Evolutionary conservation across 2,888 invertebrate species (phyloP).

Genomic region (Cheilosia urbana): DNA sequence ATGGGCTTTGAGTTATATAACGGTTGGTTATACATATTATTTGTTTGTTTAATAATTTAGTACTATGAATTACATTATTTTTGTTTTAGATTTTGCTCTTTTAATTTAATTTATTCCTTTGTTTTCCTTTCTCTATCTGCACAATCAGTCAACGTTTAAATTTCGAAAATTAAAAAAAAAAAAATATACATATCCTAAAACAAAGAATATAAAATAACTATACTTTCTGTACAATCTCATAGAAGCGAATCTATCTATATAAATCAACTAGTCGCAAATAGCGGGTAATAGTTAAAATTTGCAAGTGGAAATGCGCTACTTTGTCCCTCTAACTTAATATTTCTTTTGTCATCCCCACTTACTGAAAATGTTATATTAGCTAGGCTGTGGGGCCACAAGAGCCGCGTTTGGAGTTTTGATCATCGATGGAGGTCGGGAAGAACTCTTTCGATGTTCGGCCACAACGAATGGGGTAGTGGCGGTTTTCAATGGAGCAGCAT

Average conservation of each 20-base stretch:
- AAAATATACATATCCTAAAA: too few species aligned
- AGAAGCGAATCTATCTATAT: slow-evolving; percentile 39
- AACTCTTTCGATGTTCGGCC: slow-evolving; percentile 69
- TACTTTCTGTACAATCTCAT: slow-evolving; percentile 62
- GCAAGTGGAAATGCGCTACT: slow-evolving; percentile 69
- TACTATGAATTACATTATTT: too few species aligned
- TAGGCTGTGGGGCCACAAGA: slow-evolving; percentile 78
- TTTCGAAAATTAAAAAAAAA: slow-evolving; percentile 22
- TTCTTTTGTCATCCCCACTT: slow-evolving; percentile 76
- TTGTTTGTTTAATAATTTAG: slow-evolving; percentile 32
- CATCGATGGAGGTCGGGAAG: slow-evolving; percentile 77
- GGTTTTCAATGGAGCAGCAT: slow-evolving; percentile 66
- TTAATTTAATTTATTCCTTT: slow-evolving; percentile 2
- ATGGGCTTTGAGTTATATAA: slow-evolving; percentile 33
- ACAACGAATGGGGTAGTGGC: slow-evolving; percentile 58
- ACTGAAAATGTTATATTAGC: slow-evolving; percentile 77
- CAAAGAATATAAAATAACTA: slow-evolving; percentile 46
- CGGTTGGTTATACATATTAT: slow-evolving; percentile 40
- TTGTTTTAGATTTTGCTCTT: slow-evolving; percentile 34
- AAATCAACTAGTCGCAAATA: slow-evolving; percentile 42
- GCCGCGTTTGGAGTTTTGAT: slow-evolving; percentile 77
- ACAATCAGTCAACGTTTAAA: slow-evolving; percentile 65
- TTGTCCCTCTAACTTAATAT: slow-evolving; percentile 61
- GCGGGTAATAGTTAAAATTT: slow-evolving; percentile 53
- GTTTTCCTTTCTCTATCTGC: slow-evolving; percentile 39